A percentile compares a stretch with the other conserved stretches of the same genome.
phyloP scores from a whole-genome alignment of 2,797 vertebrate genomes.

The Tragopan temminckii region DNA sequence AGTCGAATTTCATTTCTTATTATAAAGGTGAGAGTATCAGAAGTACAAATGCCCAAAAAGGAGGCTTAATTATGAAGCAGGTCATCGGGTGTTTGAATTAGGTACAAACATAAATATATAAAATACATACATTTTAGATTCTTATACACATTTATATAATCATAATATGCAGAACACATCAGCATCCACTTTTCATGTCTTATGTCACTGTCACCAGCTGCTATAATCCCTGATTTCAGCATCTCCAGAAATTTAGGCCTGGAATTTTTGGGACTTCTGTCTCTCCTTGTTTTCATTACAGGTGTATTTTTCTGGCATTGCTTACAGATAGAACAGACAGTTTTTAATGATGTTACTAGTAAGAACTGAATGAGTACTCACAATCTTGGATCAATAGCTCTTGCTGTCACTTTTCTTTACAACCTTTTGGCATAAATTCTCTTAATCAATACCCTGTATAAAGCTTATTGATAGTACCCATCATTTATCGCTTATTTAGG shows the following conservation, averaged over 20 bases:
- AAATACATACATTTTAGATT: neutral
- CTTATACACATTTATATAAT: neutral
- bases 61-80: neutral
- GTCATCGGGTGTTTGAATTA: neutral
- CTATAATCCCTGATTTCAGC: neutral
- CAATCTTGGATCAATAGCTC: neutral
- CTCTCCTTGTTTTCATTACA: neutral
- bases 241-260: neutral
- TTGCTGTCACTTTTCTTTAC: neutral
- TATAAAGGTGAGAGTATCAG: neutral
- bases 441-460: neutral
- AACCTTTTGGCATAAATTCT: neutral
- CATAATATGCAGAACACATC: neutral
- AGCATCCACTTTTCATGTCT: fast-evolving
- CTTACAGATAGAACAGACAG: neutral
- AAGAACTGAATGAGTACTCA: neutral
- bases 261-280: neutral
- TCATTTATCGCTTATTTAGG: neutral
- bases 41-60: neutral
- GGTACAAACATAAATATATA: neutral
- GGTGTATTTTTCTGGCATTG: neutral
- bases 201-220: neutral
- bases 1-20: neutral
- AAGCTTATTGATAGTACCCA: neutral
- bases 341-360: neutral